Conservation (phyloP, 2,888 invertebrate species). For the Tuberolachnus salignus region DNA sequence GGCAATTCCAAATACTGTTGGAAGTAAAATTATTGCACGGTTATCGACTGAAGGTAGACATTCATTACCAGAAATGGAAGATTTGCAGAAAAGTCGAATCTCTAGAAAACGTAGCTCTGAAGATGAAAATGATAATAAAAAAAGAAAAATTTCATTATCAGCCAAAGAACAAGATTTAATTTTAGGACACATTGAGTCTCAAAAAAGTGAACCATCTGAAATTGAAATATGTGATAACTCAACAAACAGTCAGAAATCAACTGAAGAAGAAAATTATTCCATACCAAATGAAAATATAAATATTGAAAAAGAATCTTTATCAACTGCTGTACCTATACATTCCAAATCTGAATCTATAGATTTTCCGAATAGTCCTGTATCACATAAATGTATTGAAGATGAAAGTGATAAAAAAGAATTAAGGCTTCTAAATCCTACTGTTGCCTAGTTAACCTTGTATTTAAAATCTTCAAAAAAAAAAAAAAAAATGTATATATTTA, state of each 20-base stretch:
- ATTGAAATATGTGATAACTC: background rate
- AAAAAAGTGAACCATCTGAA: background rate
- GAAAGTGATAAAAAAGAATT: slow-evolving; percentile 43
- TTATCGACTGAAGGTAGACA: slow-evolving; percentile 46
- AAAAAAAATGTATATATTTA: slow-evolving; percentile 18
- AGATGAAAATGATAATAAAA: slow-evolving; percentile 13
- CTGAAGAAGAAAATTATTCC: slow-evolving; percentile 4
- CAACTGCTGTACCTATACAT: background rate
- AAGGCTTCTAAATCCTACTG: slow-evolving; percentile 49
- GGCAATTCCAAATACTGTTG: slow-evolving; percentile 43
- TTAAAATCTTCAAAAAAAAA: slow-evolving; percentile 20
- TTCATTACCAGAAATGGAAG: slow-evolving; percentile 37
- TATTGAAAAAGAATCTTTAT: slow-evolving; percentile 26
- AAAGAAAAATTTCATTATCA: slow-evolving; percentile 13
- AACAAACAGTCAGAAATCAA: background rate
- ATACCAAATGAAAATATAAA: slow-evolving; percentile 5
- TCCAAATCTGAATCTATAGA: background rate
- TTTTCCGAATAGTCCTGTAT: slow-evolving; percentile 18
- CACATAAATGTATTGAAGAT: slow-evolving; percentile 36
- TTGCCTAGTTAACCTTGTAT: slow-evolving; percentile 39
- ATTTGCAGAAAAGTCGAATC: slow-evolving; percentile 8
- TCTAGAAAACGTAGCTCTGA: slow-evolving; percentile 15
- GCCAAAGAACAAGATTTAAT: slow-evolving; percentile 10
- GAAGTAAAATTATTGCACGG: slow-evolving; percentile 53
- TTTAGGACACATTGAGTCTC: slow-evolving; percentile 11